Evolutionary conservation across 2,888 invertebrate genomes (phyloP).

Genomic region (Cremastobaeus sp.): DNA sequence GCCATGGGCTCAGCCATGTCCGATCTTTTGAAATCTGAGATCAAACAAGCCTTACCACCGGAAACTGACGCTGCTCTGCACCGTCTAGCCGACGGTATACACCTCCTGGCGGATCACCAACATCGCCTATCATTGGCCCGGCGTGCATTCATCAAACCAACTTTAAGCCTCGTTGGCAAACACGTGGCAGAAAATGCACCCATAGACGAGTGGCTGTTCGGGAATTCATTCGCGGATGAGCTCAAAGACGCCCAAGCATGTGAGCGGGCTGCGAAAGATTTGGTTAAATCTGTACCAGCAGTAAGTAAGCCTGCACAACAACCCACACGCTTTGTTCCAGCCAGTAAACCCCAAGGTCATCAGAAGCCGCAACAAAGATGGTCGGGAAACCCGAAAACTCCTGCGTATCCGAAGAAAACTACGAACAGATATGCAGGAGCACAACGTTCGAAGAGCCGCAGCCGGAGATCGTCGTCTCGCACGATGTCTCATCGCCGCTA

Average conservation of each 20-base stretch:
- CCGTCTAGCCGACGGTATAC: constrained; percentile 15
- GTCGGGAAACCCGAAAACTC: constrained; percentile 21
- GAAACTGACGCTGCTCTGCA: constrained; percentile 10
- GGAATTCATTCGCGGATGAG: constrained; percentile 21
- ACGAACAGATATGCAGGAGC: constrained; percentile 3
- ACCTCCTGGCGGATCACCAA: constrained; percentile 23
- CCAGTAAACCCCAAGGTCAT: too few relatives aligned
- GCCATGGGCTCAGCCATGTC: constrained; percentile 25
- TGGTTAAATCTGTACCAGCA: background rate
- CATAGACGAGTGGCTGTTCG: constrained; percentile 30
- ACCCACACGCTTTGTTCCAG: background rate
- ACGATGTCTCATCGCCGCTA: constrained; percentile 10
- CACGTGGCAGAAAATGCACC: constrained; percentile 18
- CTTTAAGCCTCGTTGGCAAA: constrained; percentile 24
- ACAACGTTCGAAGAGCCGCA: constrained; percentile 6
- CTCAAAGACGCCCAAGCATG: constrained; percentile 21
- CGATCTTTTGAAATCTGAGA: constrained; percentile 4
- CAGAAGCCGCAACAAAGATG: too few relatives aligned
- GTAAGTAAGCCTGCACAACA: constrained; percentile 2
- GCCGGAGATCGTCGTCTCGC: constrained; percentile 5
- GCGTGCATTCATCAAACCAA: constrained; percentile 30
- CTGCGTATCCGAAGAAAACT: constrained; percentile 3
- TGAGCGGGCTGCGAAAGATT: constrained; percentile 2
- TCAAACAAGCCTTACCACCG: background rate
- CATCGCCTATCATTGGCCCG: constrained; percentile 21